These are phyloP conservation scores for Carlito syrichta DNA, from an alignment of 2,113 vertebrate genomes.

Conservation along the genomic window DNA sequence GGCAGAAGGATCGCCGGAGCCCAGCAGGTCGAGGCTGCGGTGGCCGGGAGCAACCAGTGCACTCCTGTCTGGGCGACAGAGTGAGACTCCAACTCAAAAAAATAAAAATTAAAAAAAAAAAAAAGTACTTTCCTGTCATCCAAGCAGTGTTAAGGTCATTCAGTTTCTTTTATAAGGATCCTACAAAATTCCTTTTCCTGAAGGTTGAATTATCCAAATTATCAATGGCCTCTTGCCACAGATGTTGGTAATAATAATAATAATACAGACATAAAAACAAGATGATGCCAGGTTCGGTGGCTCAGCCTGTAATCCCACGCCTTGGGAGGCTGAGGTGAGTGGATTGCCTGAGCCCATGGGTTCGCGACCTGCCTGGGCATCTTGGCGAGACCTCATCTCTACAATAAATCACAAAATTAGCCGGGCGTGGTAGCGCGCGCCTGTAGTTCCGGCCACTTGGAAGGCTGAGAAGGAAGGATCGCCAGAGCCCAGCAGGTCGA, in stretches of 20 bases:
- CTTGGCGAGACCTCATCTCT: background rate
- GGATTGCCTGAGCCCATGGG: background rate
- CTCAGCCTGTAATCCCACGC: background rate
- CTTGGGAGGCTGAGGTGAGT: background rate
- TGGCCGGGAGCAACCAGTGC: no score
- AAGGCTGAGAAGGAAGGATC: background rate
- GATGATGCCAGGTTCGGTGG: fast-evolving
- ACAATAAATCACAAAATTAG: background rate
- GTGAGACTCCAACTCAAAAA: no score
- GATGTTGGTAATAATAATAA: fast-evolving
- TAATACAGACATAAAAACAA: fast-evolving
- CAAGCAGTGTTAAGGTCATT: no score
- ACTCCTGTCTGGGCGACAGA: no score
- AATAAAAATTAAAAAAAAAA: no score
- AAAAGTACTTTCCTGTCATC: no score
- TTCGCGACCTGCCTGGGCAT: background rate
- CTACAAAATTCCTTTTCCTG: no score
- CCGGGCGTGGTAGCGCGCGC: background rate
- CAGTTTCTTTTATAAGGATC: no score
- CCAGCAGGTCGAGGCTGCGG: no score
- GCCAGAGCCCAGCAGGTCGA: background rate
- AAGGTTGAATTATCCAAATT: no score
- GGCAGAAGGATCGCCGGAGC: no score
- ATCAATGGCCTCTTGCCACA: fast-evolving
- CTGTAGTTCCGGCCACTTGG: background rate